Conservation (phyloP, 2,113 vertebrate species). For the Cathartes aura region DNA sequence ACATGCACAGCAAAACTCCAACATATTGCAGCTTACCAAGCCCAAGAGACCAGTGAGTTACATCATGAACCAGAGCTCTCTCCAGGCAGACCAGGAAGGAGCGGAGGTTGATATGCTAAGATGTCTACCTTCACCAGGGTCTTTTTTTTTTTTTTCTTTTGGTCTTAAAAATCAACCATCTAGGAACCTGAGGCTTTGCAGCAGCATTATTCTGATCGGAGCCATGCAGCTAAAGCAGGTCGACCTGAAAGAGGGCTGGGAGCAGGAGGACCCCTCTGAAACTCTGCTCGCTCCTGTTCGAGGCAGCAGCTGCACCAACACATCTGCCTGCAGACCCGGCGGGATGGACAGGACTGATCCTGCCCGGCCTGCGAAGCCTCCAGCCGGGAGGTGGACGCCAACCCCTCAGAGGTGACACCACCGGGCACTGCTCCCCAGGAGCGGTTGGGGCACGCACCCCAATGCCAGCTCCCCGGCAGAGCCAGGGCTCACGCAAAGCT, state of each 20-base stretch:
- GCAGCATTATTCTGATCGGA: not conserved
- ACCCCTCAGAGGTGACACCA: not conserved
- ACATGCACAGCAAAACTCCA: slow-evolving; percentile 31
- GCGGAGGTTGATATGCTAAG: slow-evolving; percentile 12
- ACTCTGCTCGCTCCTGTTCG: not conserved
- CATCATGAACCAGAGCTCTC: slow-evolving; percentile 27
- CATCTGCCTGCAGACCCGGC: not conserved
- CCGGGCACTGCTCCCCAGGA: accelerated
- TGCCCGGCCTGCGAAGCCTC: not conserved
- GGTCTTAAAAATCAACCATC: not conserved
- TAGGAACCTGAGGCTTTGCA: not conserved
- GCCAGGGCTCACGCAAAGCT: not conserved
- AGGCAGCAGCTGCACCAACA: not conserved
- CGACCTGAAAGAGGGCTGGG: not conserved
- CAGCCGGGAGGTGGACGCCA: not conserved
- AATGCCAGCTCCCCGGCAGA: not conserved
- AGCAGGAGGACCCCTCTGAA: not conserved
- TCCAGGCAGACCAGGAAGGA: slow-evolving; percentile 15
- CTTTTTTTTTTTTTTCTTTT: not conserved
- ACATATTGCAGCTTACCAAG: slow-evolving; percentile 12
- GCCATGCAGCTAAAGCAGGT: not conserved
- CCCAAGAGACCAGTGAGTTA: slow-evolving; percentile 13
- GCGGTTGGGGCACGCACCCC: not conserved
- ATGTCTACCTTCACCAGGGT: slow-evolving; percentile 30
- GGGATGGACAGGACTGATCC: not conserved